Evolutionary conservation across 2,888 invertebrate genomes (phyloP).

Genomic region (Nudaria mundana): DNA sequence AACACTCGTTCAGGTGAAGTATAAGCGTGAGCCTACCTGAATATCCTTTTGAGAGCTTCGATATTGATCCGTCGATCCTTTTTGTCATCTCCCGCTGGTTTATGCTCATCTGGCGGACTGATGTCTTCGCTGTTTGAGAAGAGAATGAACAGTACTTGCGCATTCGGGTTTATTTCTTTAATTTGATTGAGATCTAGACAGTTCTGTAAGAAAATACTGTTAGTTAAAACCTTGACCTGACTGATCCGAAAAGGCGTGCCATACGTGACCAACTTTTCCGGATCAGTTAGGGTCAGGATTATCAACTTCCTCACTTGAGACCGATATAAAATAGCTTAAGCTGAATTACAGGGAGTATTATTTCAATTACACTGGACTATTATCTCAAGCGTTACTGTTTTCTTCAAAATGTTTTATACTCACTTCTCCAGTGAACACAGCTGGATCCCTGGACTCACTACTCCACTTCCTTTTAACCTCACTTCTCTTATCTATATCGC

Average conservation of each 20-base stretch:
- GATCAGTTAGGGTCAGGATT: too few species aligned
- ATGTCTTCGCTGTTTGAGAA: conserved; percentile 54
- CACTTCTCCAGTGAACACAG: conserved; percentile 66
- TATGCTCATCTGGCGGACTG: conserved; percentile 18
- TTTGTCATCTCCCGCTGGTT: conserved; percentile 14
- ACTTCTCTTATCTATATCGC: conserved; percentile 24
- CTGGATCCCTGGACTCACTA: conserved; percentile 39
- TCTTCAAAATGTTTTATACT: conserved; percentile 2
- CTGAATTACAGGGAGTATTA: too few species aligned
- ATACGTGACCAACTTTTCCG: too few species aligned
- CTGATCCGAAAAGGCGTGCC: too few species aligned
- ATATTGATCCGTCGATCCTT: conserved; percentile 38
- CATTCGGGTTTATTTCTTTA: conserved; percentile 61
- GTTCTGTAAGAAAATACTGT: conserved; percentile 53
- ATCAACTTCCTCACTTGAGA: too few species aligned
- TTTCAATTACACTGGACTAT: too few species aligned
- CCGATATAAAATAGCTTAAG: too few species aligned
- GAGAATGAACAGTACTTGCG: conserved; percentile 65
- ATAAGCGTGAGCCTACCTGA: conserved; percentile 29
- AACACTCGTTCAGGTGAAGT: too few species aligned
- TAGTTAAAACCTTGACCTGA: too few species aligned
- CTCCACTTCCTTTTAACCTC: conserved; percentile 31
- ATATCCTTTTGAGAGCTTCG: conserved; percentile 27
- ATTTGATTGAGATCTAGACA: conserved; percentile 73
- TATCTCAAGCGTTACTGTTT: too few species aligned